Evolutionary conservation across 2,888 invertebrate species (phyloP), one percentile per base, ranked within the genome.

Genomic region (Cerastis leucographa): DNA sequence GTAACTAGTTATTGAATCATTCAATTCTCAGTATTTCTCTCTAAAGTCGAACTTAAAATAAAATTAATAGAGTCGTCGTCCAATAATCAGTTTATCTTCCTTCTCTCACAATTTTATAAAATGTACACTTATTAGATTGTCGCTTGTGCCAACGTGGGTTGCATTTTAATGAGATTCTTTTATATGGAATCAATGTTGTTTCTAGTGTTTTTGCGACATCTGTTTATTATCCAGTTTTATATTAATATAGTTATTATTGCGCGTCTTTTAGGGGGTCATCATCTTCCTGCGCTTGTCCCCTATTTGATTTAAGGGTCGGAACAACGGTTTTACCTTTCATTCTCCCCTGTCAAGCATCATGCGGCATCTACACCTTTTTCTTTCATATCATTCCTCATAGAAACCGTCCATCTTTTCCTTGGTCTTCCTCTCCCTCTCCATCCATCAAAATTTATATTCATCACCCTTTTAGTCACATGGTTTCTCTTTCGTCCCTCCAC

Each of bases 91-190:
- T 70, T 81, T 71, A 82, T 49, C 51, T 59, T 25, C 4, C 22
- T 64, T 71, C 59, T 51, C 35, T 51, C 40, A 42, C 62, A 25
- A 51, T 51, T 72, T 59, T 66, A 25, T 62, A 78, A 64, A 78
- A 56, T 61, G 17, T 65, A 64, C 42, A 49, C 54, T 71, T 65
- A 83, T 83, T 83, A 35, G 35, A 83, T 82, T 65, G 59, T 69
- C 71, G 42, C 61, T 11, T 6, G 54, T 22, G 51, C 25, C 40
- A 7, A 54, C 71, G 67, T 49, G 74, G 22, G 22, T 54, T 44
- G 40, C 64, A 78, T 78, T 49, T 19, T 19, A 61, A 77, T 42
- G 68, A 14, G 29, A 49, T 22, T 76, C 17, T 66, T 62, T 68
- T 44, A 17, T n/a, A 35, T 19, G 35, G 9, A 61, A 71, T 19